Conservation (phyloP, 2,888 invertebrate genomes). For the Ommatoiulus sabulosus region DNA sequence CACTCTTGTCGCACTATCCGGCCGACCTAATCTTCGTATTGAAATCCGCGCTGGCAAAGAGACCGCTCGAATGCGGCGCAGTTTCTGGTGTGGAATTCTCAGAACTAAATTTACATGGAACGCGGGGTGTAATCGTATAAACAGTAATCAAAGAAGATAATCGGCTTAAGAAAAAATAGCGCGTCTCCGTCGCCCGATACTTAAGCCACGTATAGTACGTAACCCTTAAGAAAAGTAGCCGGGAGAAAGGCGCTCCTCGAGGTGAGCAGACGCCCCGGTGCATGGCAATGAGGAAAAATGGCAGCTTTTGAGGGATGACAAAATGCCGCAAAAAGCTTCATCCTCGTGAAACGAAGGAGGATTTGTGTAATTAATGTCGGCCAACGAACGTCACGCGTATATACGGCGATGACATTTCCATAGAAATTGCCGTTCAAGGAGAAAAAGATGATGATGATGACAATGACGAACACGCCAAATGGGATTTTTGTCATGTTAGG, state of each 20-base stretch:
- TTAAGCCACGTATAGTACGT: constrained; percentile 8
- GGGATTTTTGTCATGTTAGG: constrained; percentile 13
- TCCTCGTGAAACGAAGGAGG: constrained; percentile 2
- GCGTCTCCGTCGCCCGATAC: constrained; percentile 15
- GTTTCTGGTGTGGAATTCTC: constrained; percentile 4
- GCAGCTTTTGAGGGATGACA: constrained; percentile 29
- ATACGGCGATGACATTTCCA: constrained; percentile 5
- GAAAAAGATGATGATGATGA: constrained; percentile 32
- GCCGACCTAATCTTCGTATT: neutral
- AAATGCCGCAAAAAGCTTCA: constrained; percentile 21
- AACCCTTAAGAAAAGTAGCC: constrained; percentile 39
- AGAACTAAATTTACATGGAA: constrained; percentile 24
- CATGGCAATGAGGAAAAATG: constrained; percentile 26
- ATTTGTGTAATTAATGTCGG: constrained; percentile 45
- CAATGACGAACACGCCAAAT: constrained; percentile 26
- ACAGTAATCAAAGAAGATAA: constrained; percentile 44
- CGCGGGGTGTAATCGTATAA: neutral
- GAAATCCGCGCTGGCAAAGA: neutral
- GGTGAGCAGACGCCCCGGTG: constrained; percentile 34
- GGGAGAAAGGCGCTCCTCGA: neutral
- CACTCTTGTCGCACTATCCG: neutral
- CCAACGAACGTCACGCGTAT: neutral
- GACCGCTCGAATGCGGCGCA: constrained; percentile 12
- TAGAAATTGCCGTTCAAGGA: neutral
- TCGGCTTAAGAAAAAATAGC: constrained; percentile 38